Base-by-base conservation (phyloP, 2,113 vertebrate species). In the Eolophus roseicapilla region DNA sequence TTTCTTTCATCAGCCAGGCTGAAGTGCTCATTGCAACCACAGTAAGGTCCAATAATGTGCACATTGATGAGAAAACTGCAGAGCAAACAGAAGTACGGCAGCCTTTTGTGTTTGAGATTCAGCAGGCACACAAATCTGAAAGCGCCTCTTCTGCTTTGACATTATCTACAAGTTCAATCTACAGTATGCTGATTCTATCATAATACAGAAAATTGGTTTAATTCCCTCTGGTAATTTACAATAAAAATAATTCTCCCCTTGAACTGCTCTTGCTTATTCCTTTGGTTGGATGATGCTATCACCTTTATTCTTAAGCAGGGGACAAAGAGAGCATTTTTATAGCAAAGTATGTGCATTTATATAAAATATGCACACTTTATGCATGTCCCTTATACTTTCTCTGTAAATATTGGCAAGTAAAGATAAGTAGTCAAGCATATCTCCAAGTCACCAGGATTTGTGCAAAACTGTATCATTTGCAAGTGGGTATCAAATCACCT, bases 181-280 rank as follows among this genome's bases (percentile, higher is more conserved):
- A 97, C 98, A 98, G 98, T 98, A 98, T 98, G 98, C 98, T 98
- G 98, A 99, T 99, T 98, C 98, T 98, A 98, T 99, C 98, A 98
- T 98, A 98, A 98, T 98, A 98, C 97, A 98, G 98, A 98, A 98
- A 99, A 99, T 99, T 98, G 98, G 93, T 98, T 98, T 98, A 97
- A 97, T 98, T 98, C 98, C 98, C 98, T 91, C 89, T 97, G 98
- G 98, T 98, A 98, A 98, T 97, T 97, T 97, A 96, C 97, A 98
- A 98, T 97, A 98, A 98, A 98, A 98, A 98, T 98, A 98, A 97
- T 97, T 98, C 97, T 98, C 98, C 98, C 98, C 98, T 99, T 99
- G 98, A 99, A 98, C 98, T 96, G 97, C 96, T 98, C 98, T 96
- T 97, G 98, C 97, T 97, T 81, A 80, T 96, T 97, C 96, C 84